Evolutionary conservation across 2,888 invertebrate genomes (phyloP), one percentile per base, ranked within the genome.

Genomic region (Patella pellucida): DNA sequence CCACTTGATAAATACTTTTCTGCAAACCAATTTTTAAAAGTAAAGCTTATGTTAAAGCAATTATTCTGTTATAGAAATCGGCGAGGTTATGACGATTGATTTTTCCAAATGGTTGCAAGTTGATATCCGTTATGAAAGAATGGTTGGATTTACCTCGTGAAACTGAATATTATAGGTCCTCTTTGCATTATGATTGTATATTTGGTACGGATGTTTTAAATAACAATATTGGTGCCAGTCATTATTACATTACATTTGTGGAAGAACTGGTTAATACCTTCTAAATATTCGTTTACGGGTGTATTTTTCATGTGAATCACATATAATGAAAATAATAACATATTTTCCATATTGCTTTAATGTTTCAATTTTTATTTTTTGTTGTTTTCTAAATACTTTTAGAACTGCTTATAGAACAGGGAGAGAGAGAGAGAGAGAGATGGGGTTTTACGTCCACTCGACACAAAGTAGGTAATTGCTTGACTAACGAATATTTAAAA

Each of bases 71-170:
- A 5, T 62, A n/a, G 62, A 62, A 62, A 3, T 62, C 62, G 1
- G 74, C 74, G 11, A 69, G 69, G 11, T 74, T 74, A 52, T 74
- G 74, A 69, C 74, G 54, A 2, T 69, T 74, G 69, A 69, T 69
- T 2, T 62, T 1, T 19, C 19, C 68, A 19, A 52, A 74, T 27
- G 69, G 52, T 7, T 16, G 5, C 12, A 23, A 50, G 16, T 69
- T 69, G 15, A 54, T 69, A 41, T 41, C 23, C n/a, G 19, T 41
- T 16, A 27, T 74, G 1, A 69, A 19, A 15, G 74, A 67, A 69
- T 67, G 52, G 16, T 27, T 68, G 27, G 69, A 74, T 52, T 52
- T 74, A 16, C 74, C 74, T 2, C n/a, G 41, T 19, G 27, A 52
- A 67, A 74, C 14, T 2, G 31, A 52, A 4, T 74, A 3, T 74